These are phyloP conservation scores for Microcebus lehilahytsara DNA, from an alignment of 2,113 vertebrate species.

Conservation along the genomic window DNA sequence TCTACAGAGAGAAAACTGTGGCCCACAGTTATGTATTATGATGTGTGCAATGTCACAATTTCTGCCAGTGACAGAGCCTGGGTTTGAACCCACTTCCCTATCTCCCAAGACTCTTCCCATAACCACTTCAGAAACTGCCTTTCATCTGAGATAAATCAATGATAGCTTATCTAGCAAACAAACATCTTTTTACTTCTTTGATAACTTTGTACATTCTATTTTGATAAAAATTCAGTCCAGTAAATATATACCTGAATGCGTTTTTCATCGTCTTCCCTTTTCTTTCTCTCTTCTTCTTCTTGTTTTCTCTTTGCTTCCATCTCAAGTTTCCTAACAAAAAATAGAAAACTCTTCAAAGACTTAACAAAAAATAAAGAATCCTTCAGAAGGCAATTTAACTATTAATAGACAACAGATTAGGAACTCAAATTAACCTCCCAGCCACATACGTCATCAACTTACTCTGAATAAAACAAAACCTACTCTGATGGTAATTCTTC, in stretches of 20 bases:
- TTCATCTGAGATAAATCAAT: background rate
- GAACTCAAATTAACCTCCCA: background rate
- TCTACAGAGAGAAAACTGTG: background rate
- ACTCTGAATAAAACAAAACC: constrained; percentile 26
- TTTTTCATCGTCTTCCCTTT: constrained; percentile 93
- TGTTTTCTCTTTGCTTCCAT: constrained; percentile 96
- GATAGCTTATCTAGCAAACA: background rate
- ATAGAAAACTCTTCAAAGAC: background rate
- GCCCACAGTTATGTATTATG: background rate
- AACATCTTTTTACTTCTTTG: background rate
- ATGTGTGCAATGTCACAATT: background rate
- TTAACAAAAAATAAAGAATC: background rate
- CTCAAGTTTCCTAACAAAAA: constrained; percentile 91
- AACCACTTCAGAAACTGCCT: background rate
- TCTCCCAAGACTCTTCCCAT: background rate
- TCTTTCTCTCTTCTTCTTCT: constrained; percentile 96
- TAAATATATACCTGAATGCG: constrained; percentile 88
- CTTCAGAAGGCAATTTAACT: background rate
- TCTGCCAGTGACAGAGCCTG: background rate
- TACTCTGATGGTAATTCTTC: background rate
- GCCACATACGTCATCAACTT: background rate
- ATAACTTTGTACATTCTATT: background rate
- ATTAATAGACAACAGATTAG: constrained; percentile 17
- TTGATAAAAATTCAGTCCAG: background rate
- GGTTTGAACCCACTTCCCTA: background rate